Percentiles rank a stretch among this genome's conserved stretches.
phyloP scores from a whole-genome alignment of 2,888 invertebrate genomes.

The Brachyptera putata region DNA sequence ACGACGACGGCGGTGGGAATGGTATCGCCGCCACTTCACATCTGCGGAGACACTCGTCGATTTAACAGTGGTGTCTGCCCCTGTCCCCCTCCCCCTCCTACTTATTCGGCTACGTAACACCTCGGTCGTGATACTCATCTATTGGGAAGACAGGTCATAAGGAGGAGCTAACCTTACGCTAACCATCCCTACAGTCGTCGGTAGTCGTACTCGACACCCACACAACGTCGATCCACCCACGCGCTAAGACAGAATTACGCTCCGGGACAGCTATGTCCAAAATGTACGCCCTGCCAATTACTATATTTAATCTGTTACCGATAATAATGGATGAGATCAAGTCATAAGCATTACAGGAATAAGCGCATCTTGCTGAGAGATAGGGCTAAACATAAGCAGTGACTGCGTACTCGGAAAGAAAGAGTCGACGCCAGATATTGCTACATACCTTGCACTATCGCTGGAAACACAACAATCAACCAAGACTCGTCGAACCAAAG shows the following conservation, averaged over 20 bases:
- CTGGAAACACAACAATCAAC: not conserved
- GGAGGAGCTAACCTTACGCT: constrained; percentile 8
- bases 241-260: not conserved
- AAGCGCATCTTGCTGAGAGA: not conserved
- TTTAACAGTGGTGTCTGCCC: not conserved
- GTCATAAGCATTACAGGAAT: not conserved
- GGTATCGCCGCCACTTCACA: constrained; percentile 2
- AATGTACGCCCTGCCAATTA: not conserved
- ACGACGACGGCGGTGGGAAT: constrained; percentile 18
- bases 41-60: too few species aligned
- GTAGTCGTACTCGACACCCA: not conserved
- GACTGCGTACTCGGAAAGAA: not conserved
- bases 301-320: not conserved
- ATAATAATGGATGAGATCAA: not conserved
- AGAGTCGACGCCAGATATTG: not conserved
- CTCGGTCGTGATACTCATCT: not conserved
- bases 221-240: not conserved
- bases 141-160: constrained; percentile 5
- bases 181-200: not conserved
- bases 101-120: not conserved
- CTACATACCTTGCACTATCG: not conserved
- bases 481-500: not conserved
- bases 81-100: not conserved
- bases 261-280: too few species aligned
- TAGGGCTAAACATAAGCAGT: too few species aligned